Percentiles rank a stretch among this genome's conserved stretches.
phyloP scores from a whole-genome alignment of 2,888 invertebrate genomes.

The Griposia aprilina region DNA sequence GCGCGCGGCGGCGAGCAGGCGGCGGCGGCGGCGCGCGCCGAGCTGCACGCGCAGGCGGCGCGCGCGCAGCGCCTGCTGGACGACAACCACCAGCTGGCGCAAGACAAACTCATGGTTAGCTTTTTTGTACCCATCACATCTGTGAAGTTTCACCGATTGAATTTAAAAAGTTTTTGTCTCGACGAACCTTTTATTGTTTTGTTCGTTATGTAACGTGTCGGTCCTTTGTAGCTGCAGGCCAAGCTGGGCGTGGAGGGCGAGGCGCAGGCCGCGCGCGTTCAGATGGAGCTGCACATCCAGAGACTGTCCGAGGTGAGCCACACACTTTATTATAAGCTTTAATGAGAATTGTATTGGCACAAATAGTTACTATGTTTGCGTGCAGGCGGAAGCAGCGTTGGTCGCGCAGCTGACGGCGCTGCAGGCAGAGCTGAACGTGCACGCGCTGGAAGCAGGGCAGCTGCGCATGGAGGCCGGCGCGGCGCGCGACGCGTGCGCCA shows the following conservation, averaged over 20 bases:
- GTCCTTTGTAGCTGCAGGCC: slow-evolving; percentile 83
- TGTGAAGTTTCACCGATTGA: neutral
- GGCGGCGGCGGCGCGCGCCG: slow-evolving; percentile 91
- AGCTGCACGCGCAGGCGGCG: slow-evolving; percentile 91
- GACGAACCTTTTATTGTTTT: neutral
- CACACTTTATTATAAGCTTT: neutral
- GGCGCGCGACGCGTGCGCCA: slow-evolving; percentile 82
- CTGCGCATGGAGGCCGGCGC: slow-evolving; percentile 87
- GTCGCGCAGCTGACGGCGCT: slow-evolving; percentile 87
- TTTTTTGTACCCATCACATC: no score
- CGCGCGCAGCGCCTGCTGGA: slow-evolving; percentile 91
- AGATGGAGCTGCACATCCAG: slow-evolving; percentile 92
- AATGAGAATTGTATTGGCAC: neutral
- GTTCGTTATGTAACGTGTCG: neutral
- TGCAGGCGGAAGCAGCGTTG: slow-evolving; percentile 80
- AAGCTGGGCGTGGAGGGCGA: slow-evolving; percentile 89
- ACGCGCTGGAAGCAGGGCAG: slow-evolving; percentile 82
- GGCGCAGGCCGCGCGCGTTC: slow-evolving; percentile 91
- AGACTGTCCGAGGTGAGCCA: slow-evolving; percentile 90
- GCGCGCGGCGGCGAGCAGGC: slow-evolving; percentile 89
- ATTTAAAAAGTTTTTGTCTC: neutral
- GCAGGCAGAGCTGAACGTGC: slow-evolving; percentile 82
- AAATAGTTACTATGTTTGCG: neutral
- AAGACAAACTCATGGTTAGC: slow-evolving; percentile 91
- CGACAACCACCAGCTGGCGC: slow-evolving; percentile 91